Evolutionary conservation across 23 tunicate genomes (phyloP), one percentile per base, ranked within the genome.

Genomic region (Diplosoma virens): DNA sequence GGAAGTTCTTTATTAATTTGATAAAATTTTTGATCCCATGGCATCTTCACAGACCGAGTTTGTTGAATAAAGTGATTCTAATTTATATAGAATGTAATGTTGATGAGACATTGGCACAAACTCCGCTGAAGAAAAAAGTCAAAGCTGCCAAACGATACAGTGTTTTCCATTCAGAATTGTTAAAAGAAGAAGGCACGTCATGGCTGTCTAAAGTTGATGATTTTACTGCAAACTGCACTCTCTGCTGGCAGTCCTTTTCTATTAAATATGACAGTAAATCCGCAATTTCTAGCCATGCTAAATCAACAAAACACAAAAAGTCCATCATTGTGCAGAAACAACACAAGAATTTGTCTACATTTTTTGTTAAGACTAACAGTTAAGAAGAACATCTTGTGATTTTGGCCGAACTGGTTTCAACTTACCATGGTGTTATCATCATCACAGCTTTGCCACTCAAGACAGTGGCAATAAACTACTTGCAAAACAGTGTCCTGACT

Each of bases 391-490:
- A 56, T 16, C 63, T 56, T 16, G 63, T 56, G 63, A 56, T 56
- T 56, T 56, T 56, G 24, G 63, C 63, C 63, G 63, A 56, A 56
- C 63, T 56, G 24, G 63, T 56, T 56, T 56, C 63, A 56, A 56
- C 63, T 56, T 56, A 56, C 63, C 63, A 56, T 56, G 63, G 63
- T 25, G 63, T 56, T 56, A 20, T 56, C 63, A 56, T 56, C 63
- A 56, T 56, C 24, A 20, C 25, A 56, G 63, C 25, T 22, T n/a
- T n/a, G n/a, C n/a, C n/a, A n/a, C n/a, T 16, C 63, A 56, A 56
- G 63, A 56, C 63, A 14, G 63, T 56, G 63, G 63, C 24, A 56
- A 56, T 56, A 56, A 56, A 56, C 63, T 56, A 56, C 25, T 56
- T 20, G 25, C 21, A 56, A 56, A 56, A 20, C 63, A 14, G 63